Evolutionary conservation across 2,113 vertebrate species (phyloP).

Genomic region (Vidua chalybeata): DNA sequence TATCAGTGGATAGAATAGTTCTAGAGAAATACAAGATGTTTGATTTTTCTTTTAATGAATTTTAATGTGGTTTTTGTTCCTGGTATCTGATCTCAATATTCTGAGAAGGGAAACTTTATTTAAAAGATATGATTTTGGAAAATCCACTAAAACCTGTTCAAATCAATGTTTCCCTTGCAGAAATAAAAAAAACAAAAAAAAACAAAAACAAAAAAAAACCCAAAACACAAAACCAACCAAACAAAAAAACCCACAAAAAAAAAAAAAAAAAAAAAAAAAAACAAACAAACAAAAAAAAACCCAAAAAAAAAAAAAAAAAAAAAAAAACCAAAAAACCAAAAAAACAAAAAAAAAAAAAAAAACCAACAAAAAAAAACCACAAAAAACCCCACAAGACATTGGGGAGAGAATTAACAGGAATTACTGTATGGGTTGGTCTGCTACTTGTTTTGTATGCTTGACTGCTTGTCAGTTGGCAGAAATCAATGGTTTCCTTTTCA

Average conservation of each 20-base stretch:
- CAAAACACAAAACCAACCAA: background rate
- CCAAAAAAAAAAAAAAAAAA: background rate
- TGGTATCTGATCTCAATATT: background rate
- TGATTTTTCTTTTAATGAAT: background rate
- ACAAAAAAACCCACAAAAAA: background rate
- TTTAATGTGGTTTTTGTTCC: background rate
- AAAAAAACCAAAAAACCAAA: too few relatives aligned
- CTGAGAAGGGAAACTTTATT: slow-evolving; percentile 11
- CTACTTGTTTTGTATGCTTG: slow-evolving; percentile 58
- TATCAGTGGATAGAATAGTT: background rate
- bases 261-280: background rate
- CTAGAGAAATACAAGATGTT: slow-evolving; percentile 1
- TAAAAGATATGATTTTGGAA: slow-evolving; percentile 36
- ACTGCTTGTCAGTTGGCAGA: slow-evolving; percentile 53
- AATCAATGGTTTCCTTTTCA: slow-evolving; percentile 60
- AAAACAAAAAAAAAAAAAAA: background rate
- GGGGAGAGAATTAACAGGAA: slow-evolving; percentile 52
- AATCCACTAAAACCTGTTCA: slow-evolving; percentile 32
- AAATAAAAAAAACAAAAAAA: background rate
- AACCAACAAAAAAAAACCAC: background rate
- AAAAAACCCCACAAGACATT: background rate
- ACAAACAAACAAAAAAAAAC: too few relatives aligned
- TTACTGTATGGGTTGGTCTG: slow-evolving; percentile 12
- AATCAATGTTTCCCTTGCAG: slow-evolving; percentile 55
- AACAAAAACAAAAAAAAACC: background rate